Evolutionary conservation across 1,140 invertebrate species (phyloP), one percentile per base, ranked within the genome.

Genomic region (Drosophila bocqueti): DNA sequence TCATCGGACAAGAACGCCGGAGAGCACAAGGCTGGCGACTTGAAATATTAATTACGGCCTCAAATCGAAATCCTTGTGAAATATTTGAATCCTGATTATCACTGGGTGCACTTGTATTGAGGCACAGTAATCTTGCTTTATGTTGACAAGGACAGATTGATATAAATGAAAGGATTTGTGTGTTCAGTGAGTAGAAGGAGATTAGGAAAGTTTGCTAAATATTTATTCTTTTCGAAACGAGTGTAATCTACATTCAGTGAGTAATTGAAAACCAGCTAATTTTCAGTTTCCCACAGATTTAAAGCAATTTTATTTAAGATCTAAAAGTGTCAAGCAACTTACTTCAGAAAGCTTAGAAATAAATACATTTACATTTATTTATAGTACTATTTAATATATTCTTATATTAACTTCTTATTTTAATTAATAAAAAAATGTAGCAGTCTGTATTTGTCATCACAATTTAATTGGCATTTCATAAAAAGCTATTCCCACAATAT

Each of bases 1-100:
- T 34, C 38, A 36, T 24, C 36, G n/a, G 9, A 3, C 7, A n/a
- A 18, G 26, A 24, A n/a, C 0, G 40, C 15, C 9, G 13, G 18
- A 36, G 38, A 43, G 21, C 21, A 16, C 21, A 40, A 11, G 15
- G 29, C 57, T 36, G 31, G 21, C 42, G 45, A 66, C 55, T 68
- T 68, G 40, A 68, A 68, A 71, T 71, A 68, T 71, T 68, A 68
- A 68, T 47, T 57, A 57, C 7, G 49, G 40, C 24, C 26, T 45
- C 11, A 18, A 24, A 45, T 36, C 18, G 38, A 38, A 52, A 36
- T n/a, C 31, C 13, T 16, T 24, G 46, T 24, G 47, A 18, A 68
- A 65, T 67, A 10, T 24, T 65, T 31, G 34, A 47, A 10, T 46
- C 21, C 36, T 29, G 40, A 18, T 18, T 16, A 43, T 36, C 13